phyloP scores from a whole-genome alignment of 37 sponge, comb jelly and placozoan species.

The Bolinopsis microptera region DNA sequence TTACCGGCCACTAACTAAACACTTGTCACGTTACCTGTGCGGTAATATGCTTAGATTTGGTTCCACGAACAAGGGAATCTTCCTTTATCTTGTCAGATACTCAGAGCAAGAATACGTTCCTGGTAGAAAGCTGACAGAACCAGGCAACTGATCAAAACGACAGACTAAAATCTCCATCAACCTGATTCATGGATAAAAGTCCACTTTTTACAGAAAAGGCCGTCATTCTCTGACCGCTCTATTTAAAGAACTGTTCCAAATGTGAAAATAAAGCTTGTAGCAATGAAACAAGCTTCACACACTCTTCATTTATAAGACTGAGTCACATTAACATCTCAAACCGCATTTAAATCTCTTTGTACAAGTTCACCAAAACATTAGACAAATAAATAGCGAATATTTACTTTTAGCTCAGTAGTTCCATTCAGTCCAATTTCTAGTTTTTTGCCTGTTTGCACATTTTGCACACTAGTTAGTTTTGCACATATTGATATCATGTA shows the following conservation, averaged over 20 bases:
- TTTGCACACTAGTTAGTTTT: background rate
- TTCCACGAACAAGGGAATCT: background rate
- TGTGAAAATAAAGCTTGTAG: no score
- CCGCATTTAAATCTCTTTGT: background rate
- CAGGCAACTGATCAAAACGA: background rate
- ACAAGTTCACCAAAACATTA: background rate
- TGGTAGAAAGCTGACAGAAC: background rate
- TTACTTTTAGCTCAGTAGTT: background rate
- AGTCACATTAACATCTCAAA: background rate
- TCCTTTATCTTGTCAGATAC: background rate
- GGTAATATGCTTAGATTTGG: background rate
- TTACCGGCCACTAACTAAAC: background rate
- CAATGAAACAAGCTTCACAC: no score
- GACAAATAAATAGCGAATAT: background rate
- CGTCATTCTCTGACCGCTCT: no score
- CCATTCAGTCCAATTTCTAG: background rate
- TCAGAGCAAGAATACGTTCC: background rate
- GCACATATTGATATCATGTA: background rate
- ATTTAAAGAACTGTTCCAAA: no score
- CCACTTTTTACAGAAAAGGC: no score
- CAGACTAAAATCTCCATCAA: no score
- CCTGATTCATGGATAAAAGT: no score
- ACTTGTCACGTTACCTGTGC: background rate
- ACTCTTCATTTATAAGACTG: background rate
- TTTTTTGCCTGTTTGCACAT: background rate